These are phyloP conservation scores for Sycophila sp. DNA, from an alignment of 1,140 invertebrate genomes.

Conservation along the genomic window DNA sequence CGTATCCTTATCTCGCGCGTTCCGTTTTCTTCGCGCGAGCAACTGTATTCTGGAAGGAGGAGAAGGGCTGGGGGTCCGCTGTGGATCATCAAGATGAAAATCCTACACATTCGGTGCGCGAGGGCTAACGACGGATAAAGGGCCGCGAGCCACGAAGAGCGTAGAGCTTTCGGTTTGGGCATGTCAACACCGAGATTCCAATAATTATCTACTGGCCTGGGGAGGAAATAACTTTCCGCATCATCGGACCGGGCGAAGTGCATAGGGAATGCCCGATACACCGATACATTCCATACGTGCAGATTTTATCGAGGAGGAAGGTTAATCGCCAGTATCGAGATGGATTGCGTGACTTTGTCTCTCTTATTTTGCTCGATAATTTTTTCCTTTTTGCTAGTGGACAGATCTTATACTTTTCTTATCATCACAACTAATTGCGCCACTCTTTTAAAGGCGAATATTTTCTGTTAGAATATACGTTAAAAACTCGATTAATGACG, in stretches of 20 bases:
- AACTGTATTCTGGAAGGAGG: neutral
- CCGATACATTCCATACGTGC: conserved; percentile 21
- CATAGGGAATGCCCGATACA: conserved; percentile 1
- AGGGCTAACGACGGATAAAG: conserved; percentile 10
- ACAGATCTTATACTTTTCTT: no score
- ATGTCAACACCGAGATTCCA: neutral
- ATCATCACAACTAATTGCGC: no score
- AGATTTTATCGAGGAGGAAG: neutral
- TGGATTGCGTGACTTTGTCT: no score
- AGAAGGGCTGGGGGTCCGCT: no score
- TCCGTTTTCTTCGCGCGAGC: conserved; percentile 33
- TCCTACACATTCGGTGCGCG: neutral
- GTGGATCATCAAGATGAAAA: conserved; percentile 42
- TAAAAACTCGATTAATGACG: no score
- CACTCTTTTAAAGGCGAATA: no score
- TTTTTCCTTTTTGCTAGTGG: no score
- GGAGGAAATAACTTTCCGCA: conserved; percentile 16
- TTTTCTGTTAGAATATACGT: no score
- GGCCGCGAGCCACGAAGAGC: neutral
- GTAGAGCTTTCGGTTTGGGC: conserved; percentile 6
- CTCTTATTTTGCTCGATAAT: no score
- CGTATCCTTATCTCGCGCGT: conserved; percentile 43
- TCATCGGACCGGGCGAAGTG: conserved; percentile 6
- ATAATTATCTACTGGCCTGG: conserved; percentile 12
- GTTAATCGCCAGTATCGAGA: conserved; percentile 13